Base-by-base conservation (phyloP, 2,888 invertebrate genomes). In the Kryphioiulus occultus region DNA sequence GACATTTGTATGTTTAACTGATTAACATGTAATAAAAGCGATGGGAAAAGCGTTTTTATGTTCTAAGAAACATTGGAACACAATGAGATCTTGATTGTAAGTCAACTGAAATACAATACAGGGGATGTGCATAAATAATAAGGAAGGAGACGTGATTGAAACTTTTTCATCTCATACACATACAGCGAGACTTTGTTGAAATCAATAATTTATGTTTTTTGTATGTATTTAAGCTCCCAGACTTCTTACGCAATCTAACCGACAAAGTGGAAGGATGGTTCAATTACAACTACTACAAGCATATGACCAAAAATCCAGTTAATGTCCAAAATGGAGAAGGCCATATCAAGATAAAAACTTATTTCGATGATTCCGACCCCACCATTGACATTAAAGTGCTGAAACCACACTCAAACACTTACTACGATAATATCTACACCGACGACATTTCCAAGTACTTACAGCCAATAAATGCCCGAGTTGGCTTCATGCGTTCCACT, bases 361-460 rank as follows among this genome's bases (percentile, higher is more conserved):
- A 30, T 22, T 39, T 87, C 85, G 39, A 87, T 84, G 44, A 44
- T n/a, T 17, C 19, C 19, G 78, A 22, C 26, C 88, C 88, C 9
- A 44, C 35, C 39, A 86, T 89, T 84, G 88, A 89, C 78, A 35
- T 89, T 30, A 85, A 88, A 35, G 35, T 88, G 17, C 86, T 78
- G 86, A 90, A 89, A 39, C 89, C 89, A 17, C 30, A 39, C 42
- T 78, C 88, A 82, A 89, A 90, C 83, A 85, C 78, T 19, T 89
- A 87, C 88, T 89, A 89, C 87, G 59, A 88, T n/a, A 88, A 88
- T 86, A 87, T 90, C 85, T 85, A 87, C 47, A 32, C 30, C 47
- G 42, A 35, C 15, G 87, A 39, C 19, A 44, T 83, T 35, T 84
- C 26, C 4, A 1, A 10, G 7, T 87, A 19, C 30, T 39, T 85